Conservation (phyloP, 2,797 vertebrate species). For the Spinus pinus region DNA sequence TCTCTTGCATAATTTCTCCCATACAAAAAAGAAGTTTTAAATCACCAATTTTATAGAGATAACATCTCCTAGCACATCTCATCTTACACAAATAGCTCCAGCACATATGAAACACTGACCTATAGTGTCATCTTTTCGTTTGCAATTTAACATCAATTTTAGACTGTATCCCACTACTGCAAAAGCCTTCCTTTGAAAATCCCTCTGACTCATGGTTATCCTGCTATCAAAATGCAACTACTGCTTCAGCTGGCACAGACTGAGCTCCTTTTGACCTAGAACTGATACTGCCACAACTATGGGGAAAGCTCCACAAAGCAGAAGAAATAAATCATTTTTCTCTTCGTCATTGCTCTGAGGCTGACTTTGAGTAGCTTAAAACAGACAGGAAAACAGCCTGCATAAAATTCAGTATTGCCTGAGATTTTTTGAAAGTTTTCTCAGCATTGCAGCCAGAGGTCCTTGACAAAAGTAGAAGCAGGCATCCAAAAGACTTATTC, state of each 20-base stretch:
- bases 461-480: not conserved
- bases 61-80: not conserved
- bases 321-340: not conserved
- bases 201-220: not conserved
- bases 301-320: not conserved
- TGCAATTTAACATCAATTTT: conserved; percentile 48
- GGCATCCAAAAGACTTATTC: not conserved
- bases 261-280: conserved; percentile 19
- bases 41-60: not conserved
- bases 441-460: not conserved
- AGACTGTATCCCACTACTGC: not conserved
- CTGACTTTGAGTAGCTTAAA: not conserved
- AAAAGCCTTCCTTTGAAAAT: conserved; percentile 1
- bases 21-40: not conserved
- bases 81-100: conserved; percentile 24
- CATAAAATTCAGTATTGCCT: not conserved
- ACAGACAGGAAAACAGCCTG: not conserved
- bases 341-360: not conserved
- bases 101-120: not conserved
- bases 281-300: not conserved
- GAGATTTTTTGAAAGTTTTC: not conserved
- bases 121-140: not conserved
- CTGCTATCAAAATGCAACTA: conserved; percentile 6
- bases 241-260: not conserved
- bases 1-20: not conserved